Conservation (phyloP, 2,113 vertebrate species). For the Calyptomena viridis region DNA sequence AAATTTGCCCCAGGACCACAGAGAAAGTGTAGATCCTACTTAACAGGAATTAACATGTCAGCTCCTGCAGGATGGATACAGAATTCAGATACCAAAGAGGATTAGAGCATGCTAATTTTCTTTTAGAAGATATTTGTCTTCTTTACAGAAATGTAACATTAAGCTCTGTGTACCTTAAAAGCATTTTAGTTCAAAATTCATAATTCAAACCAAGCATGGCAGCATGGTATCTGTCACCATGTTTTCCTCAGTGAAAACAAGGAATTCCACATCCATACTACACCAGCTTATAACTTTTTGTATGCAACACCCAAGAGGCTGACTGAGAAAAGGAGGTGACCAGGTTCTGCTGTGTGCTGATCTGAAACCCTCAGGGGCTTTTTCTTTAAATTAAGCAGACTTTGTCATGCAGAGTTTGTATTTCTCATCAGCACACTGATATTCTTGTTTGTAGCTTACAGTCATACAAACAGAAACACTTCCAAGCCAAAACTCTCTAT, state of each 20-base stretch:
- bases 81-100: neutral
- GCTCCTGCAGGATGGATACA: neutral
- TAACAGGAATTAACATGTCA: neutral
- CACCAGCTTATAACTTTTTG: neutral
- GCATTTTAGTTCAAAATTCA: neutral
- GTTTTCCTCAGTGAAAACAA: neutral
- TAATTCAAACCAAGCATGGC: neutral
- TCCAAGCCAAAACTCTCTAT: conserved; percentile 17
- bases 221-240: neutral
- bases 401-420: neutral
- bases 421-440: neutral
- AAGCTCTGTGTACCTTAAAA: neutral
- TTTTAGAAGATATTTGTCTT: neutral
- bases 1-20: neutral
- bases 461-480: neutral
- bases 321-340: neutral
- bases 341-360: neutral
- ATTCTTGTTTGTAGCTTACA: neutral
- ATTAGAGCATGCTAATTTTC: neutral
- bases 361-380: neutral
- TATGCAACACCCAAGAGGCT: neutral
- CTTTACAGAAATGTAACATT: neutral
- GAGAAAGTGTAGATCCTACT: neutral
- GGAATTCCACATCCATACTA: neutral
- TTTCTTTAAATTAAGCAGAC: neutral